Evolutionary conservation across 2,888 invertebrate genomes (phyloP), one percentile per base, ranked within the genome.

Genomic region (Patella depressa): DNA sequence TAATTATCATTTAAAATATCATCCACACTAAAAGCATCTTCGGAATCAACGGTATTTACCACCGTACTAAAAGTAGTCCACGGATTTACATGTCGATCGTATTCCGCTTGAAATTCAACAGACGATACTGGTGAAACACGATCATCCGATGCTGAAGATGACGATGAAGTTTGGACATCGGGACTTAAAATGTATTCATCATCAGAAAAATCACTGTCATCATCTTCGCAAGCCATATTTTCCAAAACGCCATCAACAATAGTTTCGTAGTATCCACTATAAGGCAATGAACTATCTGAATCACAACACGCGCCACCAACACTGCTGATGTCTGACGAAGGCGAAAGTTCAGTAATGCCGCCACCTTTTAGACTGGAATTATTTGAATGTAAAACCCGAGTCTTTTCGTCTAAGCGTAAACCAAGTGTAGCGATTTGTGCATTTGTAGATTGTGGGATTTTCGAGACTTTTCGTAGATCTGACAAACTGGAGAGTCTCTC

Each of bases 1-100:
- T 77, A 75, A 69, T 82, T 82, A 53, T 82, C 82, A 57, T 82
- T 82, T 45, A 82, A 76, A 45, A 81, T 77, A 54, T 82, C 82
- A 14, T 80, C 80, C 3, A 78, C 76, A n/a, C 77, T 77, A n/a
- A 80, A 80, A 0, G 80, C 80, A 11, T 80, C 75, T 14, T 77
- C 72, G 34, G 80, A 80, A 65, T 82, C 82, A 1, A 79, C 78
- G 55, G 80, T 79, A n/a, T 79, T 78, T 69, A 80, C 80, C 9
- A 79, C 76, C 57, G 80, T 59, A 14, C 77, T 76, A 75, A 79
- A 82, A 7, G 78, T 76, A 12, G 75, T 82, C 82, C 82, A 82
- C 3, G 82, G 77, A 53, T 80, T 82, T 34, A 80, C 74, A 19
- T 77, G 73, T 14, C 80, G 77, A 76, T 82, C 74, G 55, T 82